Base-by-base conservation (phyloP, 2,113 vertebrate species). In the Pitta sordida region DNA sequence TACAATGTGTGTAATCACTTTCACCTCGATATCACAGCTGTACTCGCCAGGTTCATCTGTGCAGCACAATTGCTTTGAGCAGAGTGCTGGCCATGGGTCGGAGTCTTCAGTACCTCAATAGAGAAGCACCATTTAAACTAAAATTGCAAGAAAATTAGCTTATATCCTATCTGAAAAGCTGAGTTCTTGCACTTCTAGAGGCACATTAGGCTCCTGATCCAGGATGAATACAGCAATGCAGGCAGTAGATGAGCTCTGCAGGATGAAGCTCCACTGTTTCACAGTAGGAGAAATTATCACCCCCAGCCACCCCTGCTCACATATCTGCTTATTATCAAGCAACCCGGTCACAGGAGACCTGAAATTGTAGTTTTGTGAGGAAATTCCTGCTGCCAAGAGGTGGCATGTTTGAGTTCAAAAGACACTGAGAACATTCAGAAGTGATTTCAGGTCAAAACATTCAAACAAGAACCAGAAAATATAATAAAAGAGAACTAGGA, bases 371-470 rank as follows among this genome's bases (percentile, higher is more conserved):
- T 76, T 97, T 94, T 88, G 74, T 68, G 77, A 95, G 76, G 76
- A 93, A 82, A 89, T 69, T 91, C 90, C 86, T 96, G 86, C 94
- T 96, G 94, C 75, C 95, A 95, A 80, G 75, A 94, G 92, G 39
- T 95, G 95, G 86, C 88, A 26, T 91, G 58, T 94, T 97, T 96
- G 88, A 92, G 81, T 93, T 92, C 92, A 93, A 94, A 94, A 96
- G 89, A 90, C 75, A 96, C 24, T 1, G 3, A 93, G 51, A 86
- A 86, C 70, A 86, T 79, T 83, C 34, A 93, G 56, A 91, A 94
- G 86, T 77, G 48, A 81, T 92, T 97, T 96, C 77, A 73, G 59
- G 90, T 93, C 75, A 96, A 97, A 97, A 95, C 53, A 94, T 69
- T 86, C 37, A 87, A 86, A 93, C 15, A 63, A 94, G 59, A 78